Evolutionary conservation across 2,113 vertebrate species (phyloP).

Genomic region (Crotalus tigris): DNA sequence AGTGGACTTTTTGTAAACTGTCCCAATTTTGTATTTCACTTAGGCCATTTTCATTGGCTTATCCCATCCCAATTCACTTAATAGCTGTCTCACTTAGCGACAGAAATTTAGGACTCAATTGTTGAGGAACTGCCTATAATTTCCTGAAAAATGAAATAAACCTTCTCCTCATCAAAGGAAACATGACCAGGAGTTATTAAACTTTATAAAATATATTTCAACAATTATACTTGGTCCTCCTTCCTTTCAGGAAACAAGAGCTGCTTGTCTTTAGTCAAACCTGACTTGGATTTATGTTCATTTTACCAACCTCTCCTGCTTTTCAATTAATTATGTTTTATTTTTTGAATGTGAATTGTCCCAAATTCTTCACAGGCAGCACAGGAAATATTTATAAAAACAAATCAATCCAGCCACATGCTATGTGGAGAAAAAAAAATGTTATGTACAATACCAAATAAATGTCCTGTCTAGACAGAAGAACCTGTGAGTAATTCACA

Average conservation of each 20-base stretch:
- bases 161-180: neutral
- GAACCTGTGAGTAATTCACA: neutral
- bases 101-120: too few species aligned
- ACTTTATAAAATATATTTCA: neutral
- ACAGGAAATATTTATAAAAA: neutral
- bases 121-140: too few species aligned
- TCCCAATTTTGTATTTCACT: neutral
- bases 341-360: neutral
- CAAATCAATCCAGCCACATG: neutral
- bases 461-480: neutral
- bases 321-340: neutral
- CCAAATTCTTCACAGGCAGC: neutral
- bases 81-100: too few species aligned
- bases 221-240: neutral
- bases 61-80: neutral
- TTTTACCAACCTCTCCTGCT: neutral
- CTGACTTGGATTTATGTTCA: neutral
- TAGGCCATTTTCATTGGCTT: neutral
- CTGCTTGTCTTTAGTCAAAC: neutral
- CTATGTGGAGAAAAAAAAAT: neutral
- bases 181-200: neutral
- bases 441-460: neutral
- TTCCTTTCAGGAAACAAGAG: neutral
- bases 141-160: neutral
- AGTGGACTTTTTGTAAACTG: neutral